Percentiles rank a stretch among this genome's conserved stretches.
phyloP scores from a whole-genome alignment of 2,888 invertebrate genomes.

The Cetonia aurata region DNA sequence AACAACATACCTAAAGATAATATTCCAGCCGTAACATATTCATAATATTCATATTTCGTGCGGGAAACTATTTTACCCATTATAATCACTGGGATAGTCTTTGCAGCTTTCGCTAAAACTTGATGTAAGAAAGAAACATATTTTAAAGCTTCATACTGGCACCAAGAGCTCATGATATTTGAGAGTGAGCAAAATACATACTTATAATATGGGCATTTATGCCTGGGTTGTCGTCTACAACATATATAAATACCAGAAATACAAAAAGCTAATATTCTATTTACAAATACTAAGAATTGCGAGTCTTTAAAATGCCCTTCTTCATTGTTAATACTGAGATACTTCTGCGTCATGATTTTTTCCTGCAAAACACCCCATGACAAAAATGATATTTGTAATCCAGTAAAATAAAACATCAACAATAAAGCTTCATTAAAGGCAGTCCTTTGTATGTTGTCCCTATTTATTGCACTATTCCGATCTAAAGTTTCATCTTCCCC shows the following conservation, averaged over 20 bases:
- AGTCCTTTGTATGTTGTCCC: conserved; percentile 65
- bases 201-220: conserved; percentile 91
- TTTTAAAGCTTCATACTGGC: conserved; percentile 98
- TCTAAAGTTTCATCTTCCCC: conserved; percentile 67
- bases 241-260: conserved; percentile 77
- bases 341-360: conserved; percentile 61
- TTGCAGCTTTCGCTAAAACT: conserved; percentile 96
- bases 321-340: conserved; percentile 75
- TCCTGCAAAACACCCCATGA: conserved; percentile 97
- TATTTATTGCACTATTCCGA: conserved; percentile 61
- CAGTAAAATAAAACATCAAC: conserved; percentile 84
- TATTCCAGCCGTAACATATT: conserved; percentile 90
- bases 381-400: conserved; percentile 91
- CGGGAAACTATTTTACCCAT: conserved; percentile 95
- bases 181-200: conserved; percentile 97
- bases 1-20: conserved; percentile 94
- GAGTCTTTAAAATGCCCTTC: conserved; percentile 88
- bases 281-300: conserved; percentile 96
- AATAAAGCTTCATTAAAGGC: conserved; percentile 72
- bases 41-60: conserved; percentile 88
- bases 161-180: conserved; percentile 99
- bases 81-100: conserved; percentile 97
- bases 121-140: conserved; percentile 99
- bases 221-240: conserved; percentile 73
- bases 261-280: conserved; percentile 88